Base-by-base conservation (phyloP, 2,113 vertebrate genomes). In the Dasyornis broadbenti region DNA sequence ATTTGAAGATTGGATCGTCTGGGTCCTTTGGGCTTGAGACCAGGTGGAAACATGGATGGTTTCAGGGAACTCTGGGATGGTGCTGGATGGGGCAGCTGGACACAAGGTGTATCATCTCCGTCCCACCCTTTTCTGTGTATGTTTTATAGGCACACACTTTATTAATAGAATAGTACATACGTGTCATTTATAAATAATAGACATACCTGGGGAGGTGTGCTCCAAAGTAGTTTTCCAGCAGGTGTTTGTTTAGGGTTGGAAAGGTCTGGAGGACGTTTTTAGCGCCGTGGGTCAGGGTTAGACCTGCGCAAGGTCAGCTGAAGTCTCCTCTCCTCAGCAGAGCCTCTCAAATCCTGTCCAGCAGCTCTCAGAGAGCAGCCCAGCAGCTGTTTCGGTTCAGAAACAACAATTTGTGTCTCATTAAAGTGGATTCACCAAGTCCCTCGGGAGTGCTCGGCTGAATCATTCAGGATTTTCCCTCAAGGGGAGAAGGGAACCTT, bases 401-500 rank as follows among this genome's bases (percentile, higher is more conserved):
- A 72, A 95, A 78, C 64, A 71, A 68, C 47, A 79, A 52, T 94
- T 76, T 64, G 37, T 69, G 33, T 86, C 88, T 83, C 64, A n/a
- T 89, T 82, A 82, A n/a, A 87, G 39, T 90, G 68, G 70, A 89
- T 69, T 82, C 89, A 57, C 6, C 80, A 30, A 81, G 68, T 70
- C 64, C 23, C 42, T 64, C 10, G 19, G 68, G 78, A 87, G 45
- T 8, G 19, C 40, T 94, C 40, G 5, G 70, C 76, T 60, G 90
- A 89, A 75, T 96, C 68, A 83, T 52, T 69, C 68, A 56, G 64
- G 79, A 47, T 88, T 90, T 89, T 92, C 70, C 53, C 52, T 87
- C 66, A 52, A 84, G 75, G 96, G 53, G 49, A 92, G 86, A 90
- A 91, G 44, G 20, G 68, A 95, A 83, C 28, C 45, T 95, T 84